These are phyloP conservation scores for Pocillopora grandis DNA, from an alignment of 92 coral and sea anemone species.

Conservation along the genomic window DNA sequence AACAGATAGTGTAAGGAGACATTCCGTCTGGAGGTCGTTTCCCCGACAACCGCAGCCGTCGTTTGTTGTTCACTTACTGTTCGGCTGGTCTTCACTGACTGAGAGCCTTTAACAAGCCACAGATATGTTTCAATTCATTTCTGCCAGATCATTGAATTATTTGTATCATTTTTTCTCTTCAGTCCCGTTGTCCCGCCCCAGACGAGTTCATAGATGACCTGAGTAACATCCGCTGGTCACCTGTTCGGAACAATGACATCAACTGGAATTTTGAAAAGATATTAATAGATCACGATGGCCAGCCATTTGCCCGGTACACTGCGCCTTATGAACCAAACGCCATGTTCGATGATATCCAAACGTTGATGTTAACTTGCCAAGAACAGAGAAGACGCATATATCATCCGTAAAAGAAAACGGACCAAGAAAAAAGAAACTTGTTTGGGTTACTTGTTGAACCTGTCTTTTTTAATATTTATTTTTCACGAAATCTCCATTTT, in stretches of 20 bases:
- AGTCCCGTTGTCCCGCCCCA: slow-evolving; percentile 84
- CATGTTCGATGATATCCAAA: slow-evolving; percentile 37
- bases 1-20: not conserved
- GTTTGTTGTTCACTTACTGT: no score
- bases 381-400: not conserved
- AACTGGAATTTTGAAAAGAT: slow-evolving; percentile 95
- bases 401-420: not conserved
- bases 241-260: slow-evolving; percentile 79
- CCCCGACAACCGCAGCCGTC: no score
- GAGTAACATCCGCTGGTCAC: slow-evolving; percentile 71
- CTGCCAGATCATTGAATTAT: not conserved
- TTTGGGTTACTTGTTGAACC: not conserved
- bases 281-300: slow-evolving; percentile 83
- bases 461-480: not conserved
- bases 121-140: no score
- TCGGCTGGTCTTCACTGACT: no score
- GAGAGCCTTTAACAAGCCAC: no score
- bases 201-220: slow-evolving; percentile 69
- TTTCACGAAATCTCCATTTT: no score
- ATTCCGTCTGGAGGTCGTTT: not conserved
- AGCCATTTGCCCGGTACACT: slow-evolving; percentile 80
- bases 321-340: slow-evolving; percentile 78
- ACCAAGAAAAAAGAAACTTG: not conserved
- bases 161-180: not conserved
- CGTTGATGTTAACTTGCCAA: slow-evolving; percentile 43